Percentiles rank a stretch among this genome's conserved stretches.
Conservation (phyloP, 2,888 invertebrate genomes). For the Alloscopus bannaensis region DNA sequence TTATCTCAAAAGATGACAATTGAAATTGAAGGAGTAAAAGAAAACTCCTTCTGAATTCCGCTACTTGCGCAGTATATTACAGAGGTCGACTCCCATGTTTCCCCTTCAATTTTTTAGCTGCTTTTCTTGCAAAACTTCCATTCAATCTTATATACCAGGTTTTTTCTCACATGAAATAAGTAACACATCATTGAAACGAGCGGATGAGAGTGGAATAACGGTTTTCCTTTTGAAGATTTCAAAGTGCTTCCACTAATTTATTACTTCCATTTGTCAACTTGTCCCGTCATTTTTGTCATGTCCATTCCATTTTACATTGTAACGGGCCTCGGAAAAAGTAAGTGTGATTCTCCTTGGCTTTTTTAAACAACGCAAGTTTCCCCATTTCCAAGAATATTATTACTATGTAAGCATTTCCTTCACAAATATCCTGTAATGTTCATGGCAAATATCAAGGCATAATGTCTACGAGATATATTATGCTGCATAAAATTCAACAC, state of each 20-base stretch:
- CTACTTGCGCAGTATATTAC: not conserved
- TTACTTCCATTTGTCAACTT: constrained; percentile 62
- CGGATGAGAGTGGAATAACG: constrained; percentile 28
- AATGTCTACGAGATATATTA: too few species aligned
- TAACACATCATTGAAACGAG: too few species aligned
- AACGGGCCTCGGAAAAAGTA: constrained; percentile 1
- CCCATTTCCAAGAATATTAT: constrained; percentile 42
- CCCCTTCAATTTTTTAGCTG: constrained; percentile 5
- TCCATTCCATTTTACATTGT: constrained; percentile 31
- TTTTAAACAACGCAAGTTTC: constrained; percentile 20
- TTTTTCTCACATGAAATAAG: too few species aligned
- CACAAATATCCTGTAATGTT: too few species aligned
- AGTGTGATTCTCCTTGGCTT: too few species aligned
- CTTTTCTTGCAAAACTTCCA: too few species aligned
- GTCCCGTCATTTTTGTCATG: constrained; percentile 55
- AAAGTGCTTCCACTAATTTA: constrained; percentile 52
- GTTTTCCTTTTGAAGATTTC: constrained; percentile 51
- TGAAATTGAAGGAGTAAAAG: constrained; percentile 37
- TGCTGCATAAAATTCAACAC: too few species aligned
- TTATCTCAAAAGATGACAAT: constrained; percentile 32
- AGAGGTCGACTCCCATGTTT: not conserved
- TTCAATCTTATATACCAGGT: too few species aligned
- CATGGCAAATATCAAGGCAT: too few species aligned
- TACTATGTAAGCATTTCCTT: too few species aligned
- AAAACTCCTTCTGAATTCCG: not conserved